Percentiles rank a stretch among this genome's conserved stretches.
phyloP scores from a whole-genome alignment of 2,888 invertebrate genomes.

The Zonitis immaculata region DNA sequence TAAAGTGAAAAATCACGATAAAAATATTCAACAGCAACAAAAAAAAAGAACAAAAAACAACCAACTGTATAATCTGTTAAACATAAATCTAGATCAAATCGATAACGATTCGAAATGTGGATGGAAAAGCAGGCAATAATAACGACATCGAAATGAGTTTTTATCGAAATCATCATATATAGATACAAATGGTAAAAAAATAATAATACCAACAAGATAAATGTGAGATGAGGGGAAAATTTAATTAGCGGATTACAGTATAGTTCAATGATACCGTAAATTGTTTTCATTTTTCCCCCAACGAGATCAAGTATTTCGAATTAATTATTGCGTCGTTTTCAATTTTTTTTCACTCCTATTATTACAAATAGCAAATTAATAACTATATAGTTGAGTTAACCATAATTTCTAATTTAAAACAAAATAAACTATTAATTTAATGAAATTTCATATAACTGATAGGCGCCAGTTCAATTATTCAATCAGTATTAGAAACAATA shows the following conservation, averaged over 20 bases:
- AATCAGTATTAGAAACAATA: background rate
- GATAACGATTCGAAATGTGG: background rate
- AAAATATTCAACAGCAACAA: background rate
- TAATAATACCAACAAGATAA: too few species aligned
- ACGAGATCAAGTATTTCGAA: background rate
- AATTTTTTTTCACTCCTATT: background rate
- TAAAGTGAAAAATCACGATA: background rate
- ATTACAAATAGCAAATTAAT: background rate
- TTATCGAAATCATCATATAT: conserved; percentile 5
- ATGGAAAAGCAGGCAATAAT: conserved; percentile 7
- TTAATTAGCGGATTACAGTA: too few species aligned
- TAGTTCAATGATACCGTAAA: conserved; percentile 8
- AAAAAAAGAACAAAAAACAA: too few species aligned
- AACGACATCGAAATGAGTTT: conserved; percentile 13
- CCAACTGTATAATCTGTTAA: conserved; percentile 6
- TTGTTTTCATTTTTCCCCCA: background rate
- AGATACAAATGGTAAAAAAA: background rate
- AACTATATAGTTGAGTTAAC: background rate
- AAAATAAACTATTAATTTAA: background rate
- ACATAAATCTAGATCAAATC: conserved; percentile 5
- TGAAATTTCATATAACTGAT: background rate
- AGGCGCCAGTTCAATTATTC: background rate
- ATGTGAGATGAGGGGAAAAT: too few species aligned
- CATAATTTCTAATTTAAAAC: background rate
- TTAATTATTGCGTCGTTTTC: background rate